Evolutionary conservation across 2,888 invertebrate genomes (phyloP).

Genomic region (Macrosoma leucophasiata): DNA sequence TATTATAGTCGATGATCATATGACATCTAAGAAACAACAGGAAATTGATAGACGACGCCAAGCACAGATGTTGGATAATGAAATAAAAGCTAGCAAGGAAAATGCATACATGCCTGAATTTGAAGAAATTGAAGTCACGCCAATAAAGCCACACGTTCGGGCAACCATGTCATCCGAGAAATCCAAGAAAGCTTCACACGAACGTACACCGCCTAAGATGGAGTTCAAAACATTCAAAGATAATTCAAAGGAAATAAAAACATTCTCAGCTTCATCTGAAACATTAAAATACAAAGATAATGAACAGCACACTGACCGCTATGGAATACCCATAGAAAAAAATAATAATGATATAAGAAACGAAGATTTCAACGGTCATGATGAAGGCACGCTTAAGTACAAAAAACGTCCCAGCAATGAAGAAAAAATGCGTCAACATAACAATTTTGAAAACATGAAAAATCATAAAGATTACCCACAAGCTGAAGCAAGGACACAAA

Average conservation of each 20-base stretch:
- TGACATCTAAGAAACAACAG: constrained; percentile 71
- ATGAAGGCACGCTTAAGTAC: constrained; percentile 66
- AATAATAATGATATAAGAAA: constrained; percentile 53
- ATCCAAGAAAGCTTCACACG: constrained; percentile 54
- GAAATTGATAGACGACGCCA: constrained; percentile 65
- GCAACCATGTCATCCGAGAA: constrained; percentile 62
- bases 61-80: constrained; percentile 51
- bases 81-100: constrained; percentile 61
- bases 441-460: constrained; percentile 47
- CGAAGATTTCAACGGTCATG: constrained; percentile 55
- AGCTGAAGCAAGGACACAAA: constrained; percentile 52
- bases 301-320: constrained; percentile 57
- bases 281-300: constrained; percentile 68
- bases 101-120: constrained; percentile 67
- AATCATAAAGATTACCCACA: constrained; percentile 59
- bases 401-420: constrained; percentile 62
- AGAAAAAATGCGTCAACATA: constrained; percentile 52
- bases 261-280: constrained; percentile 70
- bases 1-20: constrained; percentile 89
- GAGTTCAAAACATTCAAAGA: constrained; percentile 73
- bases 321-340: constrained; percentile 61
- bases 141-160: constrained; percentile 65
- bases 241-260: constrained; percentile 65
- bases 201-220: constrained; percentile 63
- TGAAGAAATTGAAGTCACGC: constrained; percentile 69